Evolutionary conservation across 2,888 invertebrate genomes (phyloP), one percentile per base, ranked within the genome.

Genomic region (Chydorus sphaericus): DNA sequence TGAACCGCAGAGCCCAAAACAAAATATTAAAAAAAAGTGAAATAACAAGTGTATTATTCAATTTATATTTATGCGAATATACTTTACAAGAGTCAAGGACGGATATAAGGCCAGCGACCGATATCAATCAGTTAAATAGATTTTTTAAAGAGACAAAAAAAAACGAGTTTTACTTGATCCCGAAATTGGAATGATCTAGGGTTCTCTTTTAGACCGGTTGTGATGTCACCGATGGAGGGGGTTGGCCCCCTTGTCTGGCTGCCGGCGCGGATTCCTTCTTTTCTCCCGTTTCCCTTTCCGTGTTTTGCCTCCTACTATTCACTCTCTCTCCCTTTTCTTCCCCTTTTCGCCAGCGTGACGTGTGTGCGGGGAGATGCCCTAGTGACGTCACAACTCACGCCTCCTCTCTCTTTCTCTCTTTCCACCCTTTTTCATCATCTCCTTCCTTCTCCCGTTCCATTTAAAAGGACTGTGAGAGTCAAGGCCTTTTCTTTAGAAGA

Each of bases 41-140:
- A n/a, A n/a, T n/a, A n/a, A n/a, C n/a, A n/a, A n/a, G n/a, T n/a
- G n/a, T n/a, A 33, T 33, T 33, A 33, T 33, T 33, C 10, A 11
- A 11, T 33, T 33, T 11, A 33, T 33, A 11, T 33, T 33, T 11
- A 33, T 33, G 10, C n/a, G 10, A 33, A 11, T 33, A 33, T 33
- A 33, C 10, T 44, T 14, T 44, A 44, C 8, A 11, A 44, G 44
- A 44, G 44, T 44, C 44, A 44, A 44, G 44, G 44, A 44, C 44
- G 44, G 44, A 44, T 28, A 44, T 26, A 44, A 28, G 44, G 44
- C 44, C 44, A 44, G 39, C 30, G 55, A 54, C 50, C 54, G 37
- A 36, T 29, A 44, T 23, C 51, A 36, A n/a, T n/a, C n/a, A n/a
- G n/a, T n/a, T n/a, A n/a, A n/a, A n/a, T n/a, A n/a, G n/a, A n/a